Base-by-base conservation (phyloP, 2,113 vertebrate species). In the Motacilla tschutschensis region DNA sequence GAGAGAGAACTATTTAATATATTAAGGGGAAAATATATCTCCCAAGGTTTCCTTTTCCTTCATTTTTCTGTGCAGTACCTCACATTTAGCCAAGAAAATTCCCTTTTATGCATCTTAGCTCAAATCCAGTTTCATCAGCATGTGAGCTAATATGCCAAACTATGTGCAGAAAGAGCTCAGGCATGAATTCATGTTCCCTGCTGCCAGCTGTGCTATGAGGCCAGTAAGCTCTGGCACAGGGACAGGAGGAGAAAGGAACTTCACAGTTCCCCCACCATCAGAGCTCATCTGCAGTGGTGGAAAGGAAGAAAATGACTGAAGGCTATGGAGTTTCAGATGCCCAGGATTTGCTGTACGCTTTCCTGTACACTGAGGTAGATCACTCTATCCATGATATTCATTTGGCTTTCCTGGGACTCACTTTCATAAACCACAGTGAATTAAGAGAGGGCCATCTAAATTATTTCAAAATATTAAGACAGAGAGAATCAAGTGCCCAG, bases 121-220 rank as follows among this genome's bases (percentile, higher is more conserved):
- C 67, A 59, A 87, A 79, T 31, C 50, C 47, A 51, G 47, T 79
- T 91, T 72, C 86, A 83, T 88, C 77, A 87, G 44, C 86, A 41
- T 79, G 47, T 79, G 81, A 88, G 73, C 46, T 75, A 72, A 62
- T 84, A 65, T n/a, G 64, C 84, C 81, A 88, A 66, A 70, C 60
- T 73, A 62, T 44, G 79, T 55, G 72, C 55, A 90, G 89, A 84
- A 86, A 88, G 84, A 85, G 60, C 79, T 90, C 72, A 63, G 87
- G 85, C 82, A 77, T 63, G 64, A 88, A 84, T 72, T 79, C 28
- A 15, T 26, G 81, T 13, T 90, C 82, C 64, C 64, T 82, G 79
- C 75, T 90, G 91, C 89, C 91, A 90, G 92, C 79, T 85, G 84
- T 82, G 87, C 84, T 84, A 19, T 0, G 0, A 73, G 84, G 87